Conservation (phyloP, 2,113 vertebrate genomes). For the Phalacrocorax brasilianus region DNA sequence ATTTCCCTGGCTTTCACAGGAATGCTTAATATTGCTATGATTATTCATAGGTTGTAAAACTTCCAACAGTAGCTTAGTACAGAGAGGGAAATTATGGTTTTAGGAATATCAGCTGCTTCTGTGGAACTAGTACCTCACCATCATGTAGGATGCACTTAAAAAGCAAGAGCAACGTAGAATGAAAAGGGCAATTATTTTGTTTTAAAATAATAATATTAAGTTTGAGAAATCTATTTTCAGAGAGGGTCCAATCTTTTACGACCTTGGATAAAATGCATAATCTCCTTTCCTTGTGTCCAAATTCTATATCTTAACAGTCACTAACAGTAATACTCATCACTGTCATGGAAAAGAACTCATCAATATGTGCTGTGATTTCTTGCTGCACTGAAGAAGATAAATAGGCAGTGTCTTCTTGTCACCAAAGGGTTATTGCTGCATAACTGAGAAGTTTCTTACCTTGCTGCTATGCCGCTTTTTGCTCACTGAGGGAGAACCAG, state of each 20-base stretch:
- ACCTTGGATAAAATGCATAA: neutral
- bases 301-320: neutral
- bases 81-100: neutral
- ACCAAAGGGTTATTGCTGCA: neutral
- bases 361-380: neutral
- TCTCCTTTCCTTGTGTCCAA: neutral
- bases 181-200: neutral
- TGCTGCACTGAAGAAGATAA: neutral
- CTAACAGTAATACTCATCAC: neutral
- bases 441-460: conserved; percentile 70
- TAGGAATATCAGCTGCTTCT: neutral
- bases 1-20: neutral
- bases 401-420: neutral
- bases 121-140: neutral
- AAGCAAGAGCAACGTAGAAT: neutral
- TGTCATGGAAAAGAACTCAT: neutral
- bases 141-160: neutral
- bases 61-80: neutral
- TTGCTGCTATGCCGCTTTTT: conserved; percentile 94
- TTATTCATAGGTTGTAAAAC: neutral
- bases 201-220: neutral
- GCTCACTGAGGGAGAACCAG: conserved; percentile 92
- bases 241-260: neutral
- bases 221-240: neutral
- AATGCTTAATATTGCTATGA: neutral